phyloP scores from a whole-genome alignment of 1,140 invertebrate species.

The Drosophila baimaii region DNA sequence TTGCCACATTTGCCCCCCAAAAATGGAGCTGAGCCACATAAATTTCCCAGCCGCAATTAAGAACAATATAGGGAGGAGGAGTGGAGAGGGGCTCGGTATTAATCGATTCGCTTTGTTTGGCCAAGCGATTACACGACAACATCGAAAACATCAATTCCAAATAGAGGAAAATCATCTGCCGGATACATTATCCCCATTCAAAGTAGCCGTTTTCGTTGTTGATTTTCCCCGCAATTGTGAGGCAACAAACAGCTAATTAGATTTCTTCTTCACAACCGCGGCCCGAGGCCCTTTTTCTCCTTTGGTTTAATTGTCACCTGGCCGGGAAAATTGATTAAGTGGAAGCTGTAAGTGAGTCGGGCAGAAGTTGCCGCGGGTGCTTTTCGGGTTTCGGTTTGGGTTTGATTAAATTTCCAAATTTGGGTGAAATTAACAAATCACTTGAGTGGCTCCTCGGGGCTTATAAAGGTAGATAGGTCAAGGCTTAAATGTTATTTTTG shows the following conservation, averaged over 20 bases:
- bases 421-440: slow-evolving; percentile 32
- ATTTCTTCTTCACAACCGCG: slow-evolving; percentile 27
- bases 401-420: slow-evolving; percentile 44
- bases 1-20: slow-evolving; percentile 23
- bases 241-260: slow-evolving; percentile 63
- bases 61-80: slow-evolving; percentile 1
- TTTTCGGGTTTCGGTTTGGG: not conserved
- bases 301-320: slow-evolving; percentile 42
- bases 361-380: not conserved
- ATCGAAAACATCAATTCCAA: slow-evolving; percentile 5
- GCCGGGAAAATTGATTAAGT: slow-evolving; percentile 44
- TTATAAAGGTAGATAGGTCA: slow-evolving; percentile 1
- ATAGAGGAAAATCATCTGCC: slow-evolving; percentile 22
- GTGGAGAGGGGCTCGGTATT: slow-evolving; percentile 6
- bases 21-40: slow-evolving; percentile 15
- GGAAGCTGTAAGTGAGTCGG: slow-evolving; percentile 8
- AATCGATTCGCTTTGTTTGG: slow-evolving; percentile 51
- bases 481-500: slow-evolving; percentile 6
- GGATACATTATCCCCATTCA: slow-evolving; percentile 25
- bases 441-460: slow-evolving; percentile 14
- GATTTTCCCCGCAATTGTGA: slow-evolving; percentile 51
- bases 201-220: slow-evolving; percentile 5
- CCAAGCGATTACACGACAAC: slow-evolving; percentile 30
- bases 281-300: slow-evolving; percentile 4
- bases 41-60: slow-evolving; percentile 38